Evolutionary conservation across 2,113 vertebrate genomes (phyloP), one percentile per base, ranked within the genome.

Genomic region (Prionailurus viverrinus): DNA sequence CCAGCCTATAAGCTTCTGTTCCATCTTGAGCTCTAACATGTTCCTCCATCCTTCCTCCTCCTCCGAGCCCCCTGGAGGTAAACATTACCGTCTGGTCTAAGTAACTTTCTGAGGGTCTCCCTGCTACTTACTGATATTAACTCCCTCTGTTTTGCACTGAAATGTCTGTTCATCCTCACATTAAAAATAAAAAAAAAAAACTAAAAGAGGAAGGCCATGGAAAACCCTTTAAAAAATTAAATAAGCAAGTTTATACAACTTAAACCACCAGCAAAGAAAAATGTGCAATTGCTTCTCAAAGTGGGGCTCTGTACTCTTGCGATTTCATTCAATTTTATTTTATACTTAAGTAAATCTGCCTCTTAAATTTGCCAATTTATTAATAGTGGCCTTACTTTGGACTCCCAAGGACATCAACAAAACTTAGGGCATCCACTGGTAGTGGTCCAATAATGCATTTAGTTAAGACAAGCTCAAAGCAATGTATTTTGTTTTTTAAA

Each of bases 321-420:
- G 63, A 55, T 78, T 95, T 96, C 33, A 69, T 76, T 91, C 61
- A 48, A 65, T 91, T 87, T 97, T 81, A 89, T 94, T 97, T 89
- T 58, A 95, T 51, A 66, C 41, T 76, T 71, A 84, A 86, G 23
- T 97, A 78, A 96, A 80, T 91, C 66, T 94, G 11, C 36, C 73
- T 85, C 25, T 61, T 89, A 80, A 76, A 83, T 87, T 93, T 79
- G 39, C 51, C 74, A 76, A 3, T 90, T 90, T 94, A 48, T 92
- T 96, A 76, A 27, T 81, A 87, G 36, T 71, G 41, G 33, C 27
- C 53, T 86, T 90, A 33, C 41, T 87, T 41, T 87, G 78, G 13
- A 95, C 79, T 97, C 29, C 66, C 69, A 73, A 53, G 81, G 53
- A 97, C 51, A n/a, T 86, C 4, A 53, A 74, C 66, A 89, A 39